Percentiles rank a stretch among this genome's conserved stretches.
phyloP scores from a whole-genome alignment of 2,888 invertebrate species.

The Hemistola chrysoprasaria region DNA sequence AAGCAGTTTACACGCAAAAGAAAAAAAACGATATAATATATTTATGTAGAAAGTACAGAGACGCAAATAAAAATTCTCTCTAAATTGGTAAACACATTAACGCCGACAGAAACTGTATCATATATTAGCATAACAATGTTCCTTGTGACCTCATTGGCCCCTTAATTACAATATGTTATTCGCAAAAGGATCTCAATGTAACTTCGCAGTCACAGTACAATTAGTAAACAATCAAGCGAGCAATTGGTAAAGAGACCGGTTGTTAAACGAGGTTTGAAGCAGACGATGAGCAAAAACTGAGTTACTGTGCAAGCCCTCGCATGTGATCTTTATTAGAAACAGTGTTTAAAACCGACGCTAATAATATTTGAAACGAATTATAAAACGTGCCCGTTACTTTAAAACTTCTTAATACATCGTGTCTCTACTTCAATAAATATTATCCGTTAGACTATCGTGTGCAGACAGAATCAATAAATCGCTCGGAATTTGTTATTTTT shows the following conservation, averaged over 20 bases:
- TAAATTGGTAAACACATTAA: not conserved
- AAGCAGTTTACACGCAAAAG: not conserved
- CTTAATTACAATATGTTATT: conserved; percentile 9
- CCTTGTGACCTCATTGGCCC: conserved; percentile 20
- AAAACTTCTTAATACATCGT: conserved; percentile 16
- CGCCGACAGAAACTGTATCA: not conserved
- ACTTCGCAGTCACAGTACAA: conserved; percentile 10
- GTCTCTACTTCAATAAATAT: conserved; percentile 7
- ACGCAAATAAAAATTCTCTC: no score
- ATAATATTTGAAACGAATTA: conserved; percentile 30
- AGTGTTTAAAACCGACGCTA: conserved; percentile 16
- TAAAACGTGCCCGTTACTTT: conserved; percentile 32
- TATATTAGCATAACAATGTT: conserved; percentile 8
- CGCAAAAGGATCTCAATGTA: conserved; percentile 12
- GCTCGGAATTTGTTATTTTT: no score
- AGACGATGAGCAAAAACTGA: conserved; percentile 14
- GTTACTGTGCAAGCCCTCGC: conserved; percentile 25
- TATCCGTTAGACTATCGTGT: conserved; percentile 6
- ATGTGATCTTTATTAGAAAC: conserved; percentile 38
- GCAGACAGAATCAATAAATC: no score
- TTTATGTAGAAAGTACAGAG: no score
- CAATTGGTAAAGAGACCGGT: conserved; percentile 9
- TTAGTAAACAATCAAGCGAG: conserved; percentile 20
- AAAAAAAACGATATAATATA: no score
- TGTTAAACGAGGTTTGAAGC: conserved; percentile 8